Conservation (phyloP, 2,113 vertebrate genomes). For the Passer domesticus region DNA sequence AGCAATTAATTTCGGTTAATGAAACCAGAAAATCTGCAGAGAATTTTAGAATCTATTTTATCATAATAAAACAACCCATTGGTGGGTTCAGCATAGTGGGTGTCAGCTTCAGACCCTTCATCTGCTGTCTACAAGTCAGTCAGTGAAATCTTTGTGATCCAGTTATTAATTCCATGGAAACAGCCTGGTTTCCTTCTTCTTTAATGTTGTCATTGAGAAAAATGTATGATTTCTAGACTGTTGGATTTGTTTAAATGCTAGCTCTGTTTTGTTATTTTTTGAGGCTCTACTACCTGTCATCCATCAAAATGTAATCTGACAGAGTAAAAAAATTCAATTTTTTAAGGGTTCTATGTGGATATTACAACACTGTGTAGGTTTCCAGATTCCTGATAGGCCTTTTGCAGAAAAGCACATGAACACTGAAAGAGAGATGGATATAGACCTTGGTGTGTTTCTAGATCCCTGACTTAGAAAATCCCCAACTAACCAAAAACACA, state of each 20-base stretch:
- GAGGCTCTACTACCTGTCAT: not conserved
- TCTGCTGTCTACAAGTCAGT: not conserved
- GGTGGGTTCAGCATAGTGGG: not conserved
- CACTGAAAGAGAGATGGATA: not conserved
- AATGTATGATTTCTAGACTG: not conserved
- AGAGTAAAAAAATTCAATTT: not conserved
- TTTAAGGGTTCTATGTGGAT: not conserved
- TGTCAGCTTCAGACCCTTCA: not conserved
- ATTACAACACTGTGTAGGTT: not conserved
- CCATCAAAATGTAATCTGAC: constrained; percentile 1
- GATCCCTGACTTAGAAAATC: not conserved
- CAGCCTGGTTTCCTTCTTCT: not conserved
- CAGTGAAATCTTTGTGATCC: not conserved
- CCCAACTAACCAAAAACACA: not conserved
- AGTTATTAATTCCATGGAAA: not conserved
- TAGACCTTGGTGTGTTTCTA: not conserved
- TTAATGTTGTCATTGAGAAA: not conserved
- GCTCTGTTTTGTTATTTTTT: not conserved
- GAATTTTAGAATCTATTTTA: not conserved
- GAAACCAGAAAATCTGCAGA: not conserved
- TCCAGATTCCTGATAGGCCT: not conserved
- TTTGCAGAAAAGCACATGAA: not conserved
- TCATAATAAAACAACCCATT: not conserved
- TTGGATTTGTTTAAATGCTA: constrained; percentile 24
- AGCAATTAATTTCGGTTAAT: not conserved